Percentiles rank a stretch among this genome's conserved stretches.
Evolutionary conservation across 2,888 invertebrate genomes (phyloP).

Genomic region (Dermolepida albohirtum): DNA sequence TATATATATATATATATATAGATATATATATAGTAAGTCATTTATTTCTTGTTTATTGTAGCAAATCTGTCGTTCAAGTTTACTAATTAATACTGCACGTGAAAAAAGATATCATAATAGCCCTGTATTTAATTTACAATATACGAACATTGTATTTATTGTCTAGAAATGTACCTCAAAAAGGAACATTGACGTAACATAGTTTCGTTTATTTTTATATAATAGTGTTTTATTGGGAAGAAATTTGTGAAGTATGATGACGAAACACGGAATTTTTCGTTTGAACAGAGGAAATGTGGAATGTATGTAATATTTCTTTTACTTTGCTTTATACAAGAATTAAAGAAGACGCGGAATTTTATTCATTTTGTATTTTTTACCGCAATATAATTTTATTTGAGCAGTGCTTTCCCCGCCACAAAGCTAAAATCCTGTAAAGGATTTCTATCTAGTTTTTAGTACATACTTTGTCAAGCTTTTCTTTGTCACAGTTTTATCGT

Average conservation of each 20-base stretch:
- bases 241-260: slow-evolving; percentile 44
- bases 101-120: slow-evolving; percentile 13
- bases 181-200: slow-evolving; percentile 14
- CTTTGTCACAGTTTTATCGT: not conserved
- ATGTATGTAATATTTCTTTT: slow-evolving; percentile 45
- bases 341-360: not conserved
- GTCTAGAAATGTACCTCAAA: slow-evolving; percentile 9
- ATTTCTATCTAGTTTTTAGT: slow-evolving; percentile 29
- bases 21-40: slow-evolving; percentile 25
- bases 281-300: slow-evolving; percentile 19
- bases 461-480: slow-evolving; percentile 7
- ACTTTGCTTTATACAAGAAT: slow-evolving; percentile 24
- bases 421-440: slow-evolving; percentile 41
- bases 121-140: slow-evolving; percentile 30
- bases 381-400: slow-evolving; percentile 13
- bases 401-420: slow-evolving; percentile 9
- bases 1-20: too few relatives aligned
- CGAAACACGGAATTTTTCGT: slow-evolving; percentile 9
- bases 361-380: not conserved
- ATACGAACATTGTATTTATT: slow-evolving; percentile 40
- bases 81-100: not conserved
- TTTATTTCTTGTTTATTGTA: slow-evolving; percentile 40
- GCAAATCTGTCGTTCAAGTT: slow-evolving; percentile 17
- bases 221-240: slow-evolving; percentile 36
- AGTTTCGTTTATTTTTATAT: slow-evolving; percentile 41